Evolutionary conservation across 2,113 vertebrate genomes (phyloP).

Genomic region (Galbula dea): DNA sequence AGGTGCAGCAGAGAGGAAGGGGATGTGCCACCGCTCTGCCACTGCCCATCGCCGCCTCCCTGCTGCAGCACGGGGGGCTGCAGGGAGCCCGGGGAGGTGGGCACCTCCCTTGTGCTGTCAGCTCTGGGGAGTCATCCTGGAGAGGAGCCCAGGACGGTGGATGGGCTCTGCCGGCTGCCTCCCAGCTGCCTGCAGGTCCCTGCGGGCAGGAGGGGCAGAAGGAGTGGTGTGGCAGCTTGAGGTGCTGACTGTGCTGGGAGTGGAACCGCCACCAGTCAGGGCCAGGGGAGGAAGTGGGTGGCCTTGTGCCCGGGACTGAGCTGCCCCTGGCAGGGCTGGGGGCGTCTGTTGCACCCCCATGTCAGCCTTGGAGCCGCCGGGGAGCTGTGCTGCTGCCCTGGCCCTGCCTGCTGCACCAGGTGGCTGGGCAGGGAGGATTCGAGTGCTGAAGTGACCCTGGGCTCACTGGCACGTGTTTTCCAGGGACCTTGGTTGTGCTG

Average conservation of each 20-base stretch:
- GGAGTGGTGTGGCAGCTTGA: accelerated
- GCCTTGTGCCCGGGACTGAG: accelerated
- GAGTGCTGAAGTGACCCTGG: not conserved
- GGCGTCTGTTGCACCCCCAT: accelerated
- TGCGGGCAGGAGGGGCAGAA: not conserved
- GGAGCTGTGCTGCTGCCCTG: not conserved
- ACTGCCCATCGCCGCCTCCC: not conserved
- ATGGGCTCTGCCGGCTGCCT: not conserved
- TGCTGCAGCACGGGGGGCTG: not conserved
- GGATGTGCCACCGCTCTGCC: accelerated
- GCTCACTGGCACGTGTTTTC: not conserved
- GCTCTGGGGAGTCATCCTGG: accelerated
- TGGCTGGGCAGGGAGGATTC: not conserved
- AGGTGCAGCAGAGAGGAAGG: not conserved
- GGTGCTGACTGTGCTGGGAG: not conserved
- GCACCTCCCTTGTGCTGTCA: not conserved
- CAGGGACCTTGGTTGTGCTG: not conserved
- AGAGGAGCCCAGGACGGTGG: not conserved
- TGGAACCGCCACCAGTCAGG: not conserved
- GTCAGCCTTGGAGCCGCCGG: accelerated
- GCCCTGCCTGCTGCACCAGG: not conserved
- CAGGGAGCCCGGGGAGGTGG: not conserved
- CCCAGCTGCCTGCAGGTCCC: not conserved
- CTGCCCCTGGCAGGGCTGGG: not conserved
- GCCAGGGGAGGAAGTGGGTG: accelerated